Percentiles rank a stretch among this genome's conserved stretches.
Conservation (phyloP, 2,797 vertebrate species). For the Sebastes steindachneri region DNA sequence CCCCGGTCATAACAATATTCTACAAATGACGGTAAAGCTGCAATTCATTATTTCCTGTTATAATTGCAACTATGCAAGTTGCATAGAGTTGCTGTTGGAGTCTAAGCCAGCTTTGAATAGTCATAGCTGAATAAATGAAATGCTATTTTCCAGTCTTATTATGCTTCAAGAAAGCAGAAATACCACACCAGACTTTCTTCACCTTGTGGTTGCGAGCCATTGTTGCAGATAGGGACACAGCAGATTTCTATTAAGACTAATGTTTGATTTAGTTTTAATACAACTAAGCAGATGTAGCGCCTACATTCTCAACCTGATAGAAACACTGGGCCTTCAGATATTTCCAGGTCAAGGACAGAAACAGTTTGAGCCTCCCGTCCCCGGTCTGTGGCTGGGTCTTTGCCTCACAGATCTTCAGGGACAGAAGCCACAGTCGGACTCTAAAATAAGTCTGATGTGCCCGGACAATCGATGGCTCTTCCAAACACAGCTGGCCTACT, state of each 20-base stretch:
- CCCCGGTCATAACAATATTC: neutral
- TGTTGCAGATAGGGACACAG: neutral
- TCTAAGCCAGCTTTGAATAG: neutral
- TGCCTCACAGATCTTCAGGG: constrained; percentile 44
- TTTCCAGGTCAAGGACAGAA: constrained; percentile 64
- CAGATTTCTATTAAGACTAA: neutral
- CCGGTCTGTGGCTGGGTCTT: constrained; percentile 42
- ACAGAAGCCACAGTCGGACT: constrained; percentile 48
- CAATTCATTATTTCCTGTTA: neutral
- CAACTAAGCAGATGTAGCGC: neutral
- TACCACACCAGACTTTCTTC: neutral
- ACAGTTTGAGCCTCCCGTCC: neutral
- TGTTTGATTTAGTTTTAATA: neutral
- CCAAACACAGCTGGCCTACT: constrained; percentile 58
- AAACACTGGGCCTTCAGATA: neutral
- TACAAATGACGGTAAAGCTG: neutral
- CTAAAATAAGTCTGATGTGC: constrained; percentile 62
- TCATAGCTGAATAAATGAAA: neutral
- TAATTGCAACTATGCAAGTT: neutral
- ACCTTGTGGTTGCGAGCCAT: neutral
- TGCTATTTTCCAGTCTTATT: neutral
- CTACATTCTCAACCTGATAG: neutral
- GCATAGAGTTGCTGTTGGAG: neutral
- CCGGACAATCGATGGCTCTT: constrained; percentile 55
- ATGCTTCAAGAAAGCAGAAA: neutral